Evolutionary conservation across 2,113 vertebrate species (phyloP).

Genomic region (Callaeas wilsoni): DNA sequence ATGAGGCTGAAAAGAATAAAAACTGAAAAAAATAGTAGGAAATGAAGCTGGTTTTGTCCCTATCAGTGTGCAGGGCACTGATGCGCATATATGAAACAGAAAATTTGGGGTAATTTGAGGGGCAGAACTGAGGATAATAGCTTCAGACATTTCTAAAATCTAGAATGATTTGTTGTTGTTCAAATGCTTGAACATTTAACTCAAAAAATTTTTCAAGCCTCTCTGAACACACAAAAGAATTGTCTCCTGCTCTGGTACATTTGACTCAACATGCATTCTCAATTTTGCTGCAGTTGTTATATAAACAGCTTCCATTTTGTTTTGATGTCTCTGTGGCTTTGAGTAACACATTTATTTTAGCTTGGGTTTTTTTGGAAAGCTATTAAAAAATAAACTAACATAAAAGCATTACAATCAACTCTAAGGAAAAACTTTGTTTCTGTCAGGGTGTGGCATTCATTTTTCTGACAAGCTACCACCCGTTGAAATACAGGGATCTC

Average conservation of each 20-base stretch:
- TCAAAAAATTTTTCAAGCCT: conserved; percentile 25
- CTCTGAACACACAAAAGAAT: conserved; percentile 11
- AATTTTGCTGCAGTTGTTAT: conserved; percentile 43
- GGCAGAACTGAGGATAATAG: conserved; percentile 26
- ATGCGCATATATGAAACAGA: neutral
- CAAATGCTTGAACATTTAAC: conserved; percentile 28
- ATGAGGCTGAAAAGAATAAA: neutral
- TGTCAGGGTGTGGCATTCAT: neutral
- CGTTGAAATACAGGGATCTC: neutral
- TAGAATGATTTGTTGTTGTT: conserved; percentile 25
- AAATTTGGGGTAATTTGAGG: conserved; percentile 15
- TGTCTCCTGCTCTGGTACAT: conserved; percentile 44
- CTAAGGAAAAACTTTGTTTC: neutral
- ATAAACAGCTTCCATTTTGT: conserved; percentile 43
- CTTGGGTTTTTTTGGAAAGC: neutral
- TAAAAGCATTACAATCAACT: neutral
- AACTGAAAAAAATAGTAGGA: neutral
- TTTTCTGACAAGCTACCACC: neutral
- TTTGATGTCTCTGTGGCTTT: conserved; percentile 27
- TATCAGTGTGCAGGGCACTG: neutral
- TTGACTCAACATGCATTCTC: conserved; percentile 49
- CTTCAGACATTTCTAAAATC: conserved; percentile 19
- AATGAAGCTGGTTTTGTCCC: neutral
- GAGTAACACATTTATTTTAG: neutral
- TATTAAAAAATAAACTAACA: neutral